Percentiles rank a stretch among this genome's conserved stretches.
phyloP scores from a whole-genome alignment of 2,797 vertebrate genomes.

The Cossypha dichroa region DNA sequence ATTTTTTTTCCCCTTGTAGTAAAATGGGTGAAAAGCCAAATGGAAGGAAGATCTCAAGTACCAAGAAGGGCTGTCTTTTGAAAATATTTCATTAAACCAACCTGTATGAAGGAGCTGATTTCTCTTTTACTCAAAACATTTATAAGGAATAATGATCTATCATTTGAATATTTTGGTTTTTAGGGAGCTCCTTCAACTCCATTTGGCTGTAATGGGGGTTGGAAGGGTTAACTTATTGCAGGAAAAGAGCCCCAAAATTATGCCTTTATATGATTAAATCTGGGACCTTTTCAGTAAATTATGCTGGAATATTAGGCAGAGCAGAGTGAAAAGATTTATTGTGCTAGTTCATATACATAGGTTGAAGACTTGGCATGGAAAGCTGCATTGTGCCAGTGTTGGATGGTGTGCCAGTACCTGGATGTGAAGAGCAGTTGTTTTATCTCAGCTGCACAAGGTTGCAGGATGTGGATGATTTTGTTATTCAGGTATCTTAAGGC shows the following conservation, averaged over 20 bases:
- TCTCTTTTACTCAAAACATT: background rate
- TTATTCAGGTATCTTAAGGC: background rate
- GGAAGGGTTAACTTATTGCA: background rate
- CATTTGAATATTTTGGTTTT: background rate
- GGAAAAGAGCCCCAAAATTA: background rate
- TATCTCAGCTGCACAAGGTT: background rate
- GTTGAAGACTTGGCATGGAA: background rate
- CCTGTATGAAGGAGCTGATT: background rate
- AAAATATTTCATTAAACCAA: background rate
- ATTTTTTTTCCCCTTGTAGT: background rate
- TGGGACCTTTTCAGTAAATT: background rate
- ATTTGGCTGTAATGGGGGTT: background rate
- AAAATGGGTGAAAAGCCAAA: background rate
- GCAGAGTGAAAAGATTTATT: background rate
- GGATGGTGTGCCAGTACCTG: background rate
- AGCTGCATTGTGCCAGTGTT: background rate
- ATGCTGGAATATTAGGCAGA: background rate
- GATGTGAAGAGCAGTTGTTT: background rate
- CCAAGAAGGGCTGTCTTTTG: background rate
- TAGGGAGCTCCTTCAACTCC: background rate
- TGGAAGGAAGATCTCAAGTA: background rate
- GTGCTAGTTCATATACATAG: background rate
- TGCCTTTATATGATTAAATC: background rate
- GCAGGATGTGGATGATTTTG: background rate
- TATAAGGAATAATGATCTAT: background rate